A percentile compares a stretch with the other conserved stretches of the same genome.
phyloP scores from a whole-genome alignment of 2,797 vertebrate genomes.

The Xyrichtys novacula region DNA sequence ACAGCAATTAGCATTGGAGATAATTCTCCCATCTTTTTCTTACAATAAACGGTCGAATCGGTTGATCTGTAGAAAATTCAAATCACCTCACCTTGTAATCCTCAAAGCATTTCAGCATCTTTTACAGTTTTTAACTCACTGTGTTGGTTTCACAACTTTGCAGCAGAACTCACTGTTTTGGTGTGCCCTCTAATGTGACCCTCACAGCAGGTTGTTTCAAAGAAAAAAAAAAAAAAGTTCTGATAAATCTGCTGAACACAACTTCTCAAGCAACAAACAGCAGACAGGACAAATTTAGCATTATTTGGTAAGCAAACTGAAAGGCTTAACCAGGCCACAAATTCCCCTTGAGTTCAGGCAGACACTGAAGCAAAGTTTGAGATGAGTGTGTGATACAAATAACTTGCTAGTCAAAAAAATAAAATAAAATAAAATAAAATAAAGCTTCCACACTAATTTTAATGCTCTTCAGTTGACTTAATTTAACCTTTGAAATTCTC shows the following conservation, averaged over 20 bases:
- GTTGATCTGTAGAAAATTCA: not conserved
- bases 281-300: not conserved
- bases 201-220: not conserved
- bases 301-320: not conserved
- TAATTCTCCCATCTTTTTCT: too few species aligned
- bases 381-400: not conserved
- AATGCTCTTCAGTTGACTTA: not conserved
- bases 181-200: not conserved
- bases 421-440: too few species aligned
- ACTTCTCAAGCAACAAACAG: not conserved
- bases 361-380: not conserved
- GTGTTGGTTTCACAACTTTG: not conserved
- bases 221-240: not conserved
- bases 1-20: too few species aligned
- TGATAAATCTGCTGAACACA: too few species aligned
- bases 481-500: too few species aligned
- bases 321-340: not conserved
- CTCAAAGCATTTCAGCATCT: not conserved
- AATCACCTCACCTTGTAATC: not conserved
- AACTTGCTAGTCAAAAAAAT: not conserved
- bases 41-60: too few species aligned
- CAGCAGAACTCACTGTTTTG: not conserved
- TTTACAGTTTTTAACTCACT: not conserved
- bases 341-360: not conserved
- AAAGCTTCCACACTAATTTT: not conserved